These are phyloP conservation scores for Nothobranchius kuhntae DNA, from an alignment of 2,113 vertebrate species.

Conservation along the genomic window DNA sequence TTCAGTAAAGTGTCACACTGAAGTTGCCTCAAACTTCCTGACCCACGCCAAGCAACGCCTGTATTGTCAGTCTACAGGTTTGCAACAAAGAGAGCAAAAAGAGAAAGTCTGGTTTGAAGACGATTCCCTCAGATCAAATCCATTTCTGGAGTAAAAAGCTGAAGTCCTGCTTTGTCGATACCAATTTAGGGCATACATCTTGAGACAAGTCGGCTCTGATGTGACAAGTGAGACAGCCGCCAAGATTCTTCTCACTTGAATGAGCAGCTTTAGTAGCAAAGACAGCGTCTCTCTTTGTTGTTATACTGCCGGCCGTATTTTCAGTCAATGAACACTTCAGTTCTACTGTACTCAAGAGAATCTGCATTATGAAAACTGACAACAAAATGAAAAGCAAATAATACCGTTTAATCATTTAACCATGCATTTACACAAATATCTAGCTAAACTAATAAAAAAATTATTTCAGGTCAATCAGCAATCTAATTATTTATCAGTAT, in stretches of 20 bases:
- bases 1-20: slow-evolving; percentile 38
- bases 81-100: slow-evolving; percentile 23
- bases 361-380: neutral
- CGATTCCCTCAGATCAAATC: slow-evolving; percentile 18
- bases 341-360: neutral
- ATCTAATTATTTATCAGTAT: neutral
- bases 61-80: neutral
- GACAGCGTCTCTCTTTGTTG: slow-evolving; percentile 9
- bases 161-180: slow-evolving; percentile 10
- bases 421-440: neutral
- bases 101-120: slow-evolving; percentile 6
- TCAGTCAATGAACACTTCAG: slow-evolving; percentile 3
- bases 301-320: slow-evolving; percentile 5
- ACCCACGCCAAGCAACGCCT: slow-evolving; percentile 1
- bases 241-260: slow-evolving; percentile 15
- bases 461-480: neutral
- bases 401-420: too few species aligned
- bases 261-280: neutral
- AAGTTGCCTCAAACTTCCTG: slow-evolving; percentile 28
- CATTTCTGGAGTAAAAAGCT: slow-evolving; percentile 22
- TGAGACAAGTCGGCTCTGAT: slow-evolving; percentile 1
- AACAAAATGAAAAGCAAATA: too few species aligned
- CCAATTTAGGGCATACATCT: slow-evolving; percentile 13
- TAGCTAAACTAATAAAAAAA: too few species aligned
- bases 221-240: slow-evolving; percentile 5